Conservation (phyloP, 2,888 invertebrate genomes). For the Cosmorhoe ocellata region DNA sequence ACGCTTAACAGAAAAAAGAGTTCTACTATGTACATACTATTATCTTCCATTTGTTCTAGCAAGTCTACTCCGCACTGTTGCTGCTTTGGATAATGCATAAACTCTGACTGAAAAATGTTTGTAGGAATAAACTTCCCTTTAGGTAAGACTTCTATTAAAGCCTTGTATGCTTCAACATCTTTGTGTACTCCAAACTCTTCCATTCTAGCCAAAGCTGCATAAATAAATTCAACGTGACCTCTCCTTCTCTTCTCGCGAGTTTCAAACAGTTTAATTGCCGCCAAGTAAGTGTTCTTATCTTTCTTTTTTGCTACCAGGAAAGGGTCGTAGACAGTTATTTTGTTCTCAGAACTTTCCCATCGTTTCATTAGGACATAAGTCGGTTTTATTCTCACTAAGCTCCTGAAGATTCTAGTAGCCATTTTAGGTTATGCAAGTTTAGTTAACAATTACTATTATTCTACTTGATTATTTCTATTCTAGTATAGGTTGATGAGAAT, state of each 20-base stretch:
- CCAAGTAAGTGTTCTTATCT: slow-evolving; percentile 86
- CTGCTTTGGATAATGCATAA: slow-evolving; percentile 97
- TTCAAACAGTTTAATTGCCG: slow-evolving; percentile 89
- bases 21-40: slow-evolving; percentile 79
- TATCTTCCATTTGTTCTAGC: slow-evolving; percentile 96
- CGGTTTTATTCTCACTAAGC: slow-evolving; percentile 52
- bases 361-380: slow-evolving; percentile 53
- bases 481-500: too few species aligned
- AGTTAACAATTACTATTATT: too few species aligned
- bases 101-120: slow-evolving; percentile 93
- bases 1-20: too few species aligned
- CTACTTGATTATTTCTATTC: too few species aligned
- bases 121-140: slow-evolving; percentile 93
- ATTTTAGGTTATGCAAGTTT: slow-evolving; percentile 52
- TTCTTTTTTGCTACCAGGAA: slow-evolving; percentile 81
- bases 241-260: slow-evolving; percentile 86
- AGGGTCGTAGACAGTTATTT: slow-evolving; percentile 64
- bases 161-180: slow-evolving; percentile 93
- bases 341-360: slow-evolving; percentile 66
- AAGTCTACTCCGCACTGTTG: slow-evolving; percentile 96
- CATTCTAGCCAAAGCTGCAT: slow-evolving; percentile 93
- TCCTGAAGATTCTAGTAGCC: slow-evolving; percentile 61
- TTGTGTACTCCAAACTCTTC: slow-evolving; percentile 93
- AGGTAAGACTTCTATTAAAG: slow-evolving; percentile 92
- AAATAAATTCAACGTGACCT: slow-evolving; percentile 97